Base-by-base conservation (phyloP, 2,113 vertebrate genomes). In the Callipepla squamata region DNA sequence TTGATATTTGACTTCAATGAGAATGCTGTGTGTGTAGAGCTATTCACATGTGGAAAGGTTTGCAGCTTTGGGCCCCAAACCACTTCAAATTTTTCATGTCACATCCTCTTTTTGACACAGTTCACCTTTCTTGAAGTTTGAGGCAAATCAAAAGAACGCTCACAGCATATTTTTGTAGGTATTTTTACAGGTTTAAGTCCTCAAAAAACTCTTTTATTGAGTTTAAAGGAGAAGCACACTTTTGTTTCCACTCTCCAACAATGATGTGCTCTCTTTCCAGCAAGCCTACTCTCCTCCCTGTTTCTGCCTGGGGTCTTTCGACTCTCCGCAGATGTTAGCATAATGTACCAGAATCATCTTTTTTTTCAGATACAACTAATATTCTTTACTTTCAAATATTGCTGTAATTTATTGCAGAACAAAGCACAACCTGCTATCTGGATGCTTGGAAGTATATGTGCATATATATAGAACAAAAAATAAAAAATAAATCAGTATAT, bases 51-150 rank as follows among this genome's bases (percentile, higher is more conserved):
- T 89, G 18, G 45, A 89, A 85, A 74, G 16, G 72, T 70, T 81
- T 62, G 84, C 62, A 87, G 30, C 22, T 89, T 93, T 85, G 81
- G 50, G 81, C 84, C 89, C 68, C 89, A 89, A 94, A 91, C 67
- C 47, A 48, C 84, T 87, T 95, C 67, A 89, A 40, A 70, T 85
- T 96, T 93, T 91, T 96, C 47, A 40, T 62, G 91, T 86, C 75
- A 82, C 53, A 89, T 94, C 75, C 91, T 92, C 68, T 84, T 80
- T 53, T 73, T 93, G 89, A 89, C 7, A 58, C 18, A 81, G 53
- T 87, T 85, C 50, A 69, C 62, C 67, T 80, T 85, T 80, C 70
- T 89, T 91, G 55, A 94, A 67, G 34, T 67, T 74, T 48, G 32
- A 91, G 42, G 76, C 4, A 0, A 81, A 87, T 79, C 23, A 81